Evolutionary conservation across 2,797 vertebrate genomes (phyloP).

Genomic region (Hippocampus kuda): DNA sequence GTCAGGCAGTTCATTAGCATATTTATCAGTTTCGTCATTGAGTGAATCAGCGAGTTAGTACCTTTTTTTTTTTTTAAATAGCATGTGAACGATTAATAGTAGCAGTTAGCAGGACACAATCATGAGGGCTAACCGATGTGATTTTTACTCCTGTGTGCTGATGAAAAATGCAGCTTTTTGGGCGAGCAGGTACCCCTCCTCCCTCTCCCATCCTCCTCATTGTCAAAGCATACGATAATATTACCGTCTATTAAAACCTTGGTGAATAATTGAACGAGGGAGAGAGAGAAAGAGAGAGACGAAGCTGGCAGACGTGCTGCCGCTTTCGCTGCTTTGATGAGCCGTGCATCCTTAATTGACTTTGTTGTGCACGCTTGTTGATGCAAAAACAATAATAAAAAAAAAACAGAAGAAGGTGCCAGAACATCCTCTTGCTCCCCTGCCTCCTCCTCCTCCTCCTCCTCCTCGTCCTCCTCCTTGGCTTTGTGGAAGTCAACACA

Average conservation of each 20-base stretch:
- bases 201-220: slow-evolving; percentile 19
- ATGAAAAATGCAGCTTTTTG: slow-evolving; percentile 66
- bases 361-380: slow-evolving; percentile 23
- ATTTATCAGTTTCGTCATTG: too few relatives aligned
- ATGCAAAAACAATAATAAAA: slow-evolving; percentile 39
- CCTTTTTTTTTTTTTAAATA: too few relatives aligned
- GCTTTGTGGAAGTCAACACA: slow-evolving; percentile 30
- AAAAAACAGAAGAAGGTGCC: slow-evolving; percentile 9
- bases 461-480: slow-evolving; percentile 24
- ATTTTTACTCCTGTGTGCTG: slow-evolving; percentile 51
- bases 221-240: slow-evolving; percentile 63
- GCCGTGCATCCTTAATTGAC: slow-evolving; percentile 48
- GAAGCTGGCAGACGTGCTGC: slow-evolving; percentile 45
- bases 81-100: too few relatives aligned
- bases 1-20: too few relatives aligned
- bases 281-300: too few relatives aligned
- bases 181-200: slow-evolving; percentile 23
- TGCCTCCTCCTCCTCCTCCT: too few relatives aligned
- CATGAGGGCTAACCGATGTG: slow-evolving; percentile 51
- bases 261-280: slow-evolving; percentile 62
- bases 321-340: slow-evolving; percentile 40
- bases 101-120: slow-evolving; percentile 38
- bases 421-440: slow-evolving; percentile 7
- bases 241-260: slow-evolving; percentile 62
- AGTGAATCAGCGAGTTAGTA: too few relatives aligned